A percentile compares a stretch with the other conserved stretches of the same genome.
These are phyloP conservation scores for Saiga tatarica DNA, from an alignment of 2,113 vertebrate species.

Conservation along the genomic window DNA sequence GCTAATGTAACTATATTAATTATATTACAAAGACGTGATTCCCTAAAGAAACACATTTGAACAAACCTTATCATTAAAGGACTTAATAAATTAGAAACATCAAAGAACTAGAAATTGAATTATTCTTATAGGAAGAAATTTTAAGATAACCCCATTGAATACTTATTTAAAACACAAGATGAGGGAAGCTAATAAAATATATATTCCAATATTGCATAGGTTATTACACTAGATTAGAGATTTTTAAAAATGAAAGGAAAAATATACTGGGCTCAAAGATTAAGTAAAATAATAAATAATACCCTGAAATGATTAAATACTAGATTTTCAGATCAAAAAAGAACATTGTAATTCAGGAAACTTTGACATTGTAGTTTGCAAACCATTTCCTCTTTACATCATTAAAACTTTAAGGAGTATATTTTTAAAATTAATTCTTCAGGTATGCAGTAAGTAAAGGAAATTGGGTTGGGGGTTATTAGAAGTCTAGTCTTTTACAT, in stretches of 20 bases:
- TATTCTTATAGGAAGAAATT: background rate
- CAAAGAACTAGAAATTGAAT: background rate
- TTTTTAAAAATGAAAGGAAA: background rate
- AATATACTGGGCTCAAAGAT: background rate
- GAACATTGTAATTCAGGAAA: background rate
- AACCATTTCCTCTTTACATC: background rate
- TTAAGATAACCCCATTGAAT: background rate
- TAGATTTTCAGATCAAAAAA: background rate
- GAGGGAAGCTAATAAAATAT: background rate
- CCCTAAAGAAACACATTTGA: background rate
- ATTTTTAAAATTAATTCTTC: background rate
- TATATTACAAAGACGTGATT: background rate
- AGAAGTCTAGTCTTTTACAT: background rate
- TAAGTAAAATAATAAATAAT: background rate
- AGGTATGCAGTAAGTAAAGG: background rate
- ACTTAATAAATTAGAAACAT: background rate
- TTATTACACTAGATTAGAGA: background rate
- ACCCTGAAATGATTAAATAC: background rate
- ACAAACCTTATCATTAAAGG: background rate
- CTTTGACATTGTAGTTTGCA: background rate
- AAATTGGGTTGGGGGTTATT: background rate
- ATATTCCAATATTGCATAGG: background rate
- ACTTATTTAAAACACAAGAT: background rate
- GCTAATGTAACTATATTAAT: background rate
- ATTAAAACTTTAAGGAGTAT: background rate